Conservation (phyloP, 2,888 invertebrate species). For the Melipona bicolor region DNA sequence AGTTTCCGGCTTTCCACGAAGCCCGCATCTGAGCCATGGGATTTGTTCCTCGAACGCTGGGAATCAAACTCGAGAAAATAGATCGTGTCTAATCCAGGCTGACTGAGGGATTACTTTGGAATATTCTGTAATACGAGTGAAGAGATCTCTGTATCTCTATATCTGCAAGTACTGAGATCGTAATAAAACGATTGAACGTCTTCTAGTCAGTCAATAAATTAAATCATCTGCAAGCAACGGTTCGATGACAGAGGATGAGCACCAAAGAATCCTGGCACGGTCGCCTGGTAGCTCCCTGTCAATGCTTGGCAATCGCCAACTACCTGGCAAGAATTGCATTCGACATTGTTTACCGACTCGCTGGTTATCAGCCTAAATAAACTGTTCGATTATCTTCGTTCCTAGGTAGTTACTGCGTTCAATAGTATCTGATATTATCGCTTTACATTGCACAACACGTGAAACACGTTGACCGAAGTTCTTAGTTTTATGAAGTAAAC, state of each 20-base stretch:
- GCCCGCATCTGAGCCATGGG: slow-evolving; percentile 15
- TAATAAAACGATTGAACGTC: not conserved
- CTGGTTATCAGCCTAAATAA: slow-evolving; percentile 26
- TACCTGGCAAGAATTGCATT: slow-evolving; percentile 30
- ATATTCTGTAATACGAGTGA: not conserved
- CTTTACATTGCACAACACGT: not conserved
- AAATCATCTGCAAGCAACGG: slow-evolving; percentile 5
- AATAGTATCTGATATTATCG: not conserved
- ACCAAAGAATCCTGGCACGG: slow-evolving; percentile 39
- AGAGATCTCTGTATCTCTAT: not conserved
- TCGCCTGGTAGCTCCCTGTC: slow-evolving; percentile 7
- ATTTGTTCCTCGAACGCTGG: slow-evolving; percentile 45
- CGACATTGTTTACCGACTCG: slow-evolving; percentile 30
- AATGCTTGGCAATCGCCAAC: slow-evolving; percentile 31
- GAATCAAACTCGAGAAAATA: slow-evolving; percentile 38
- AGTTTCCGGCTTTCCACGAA: slow-evolving; percentile 57
- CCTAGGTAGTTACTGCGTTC: not conserved
- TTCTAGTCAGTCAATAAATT: slow-evolving; percentile 9
- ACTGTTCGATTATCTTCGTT: slow-evolving; percentile 13
- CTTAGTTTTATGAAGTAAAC: too few species aligned
- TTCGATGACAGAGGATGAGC: slow-evolving; percentile 9
- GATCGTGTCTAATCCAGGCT: not conserved
- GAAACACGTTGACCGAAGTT: slow-evolving; percentile 1
- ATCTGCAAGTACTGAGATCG: not conserved
- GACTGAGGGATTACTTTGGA: too few species aligned